Percentiles rank a stretch among this genome's conserved stretches.
Evolutionary conservation across 2,888 invertebrate genomes (phyloP).

Genomic region (Mellilla xanthometata): DNA sequence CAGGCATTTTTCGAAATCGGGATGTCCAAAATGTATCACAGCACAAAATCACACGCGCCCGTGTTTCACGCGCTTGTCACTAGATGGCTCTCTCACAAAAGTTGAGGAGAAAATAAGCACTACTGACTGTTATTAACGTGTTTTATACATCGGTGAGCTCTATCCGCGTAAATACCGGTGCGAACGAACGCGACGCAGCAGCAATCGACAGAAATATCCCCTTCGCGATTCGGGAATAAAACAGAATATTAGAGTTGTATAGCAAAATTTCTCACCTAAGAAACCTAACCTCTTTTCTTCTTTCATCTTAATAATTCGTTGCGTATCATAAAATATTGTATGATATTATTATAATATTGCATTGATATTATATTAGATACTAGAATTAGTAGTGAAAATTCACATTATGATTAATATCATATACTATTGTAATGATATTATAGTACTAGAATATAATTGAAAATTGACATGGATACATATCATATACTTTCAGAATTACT

Average conservation of each 20-base stretch:
- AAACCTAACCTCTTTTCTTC: too few relatives aligned
- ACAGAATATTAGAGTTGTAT: conserved; percentile 39
- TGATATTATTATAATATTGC: too few relatives aligned
- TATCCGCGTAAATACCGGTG: conserved; percentile 67
- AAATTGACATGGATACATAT: too few relatives aligned
- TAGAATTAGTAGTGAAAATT: too few relatives aligned
- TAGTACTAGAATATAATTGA: too few relatives aligned
- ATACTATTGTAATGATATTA: too few relatives aligned
- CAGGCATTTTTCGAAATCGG: conserved; percentile 83
- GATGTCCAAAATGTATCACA: conserved; percentile 53
- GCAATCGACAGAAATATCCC: conserved; percentile 74
- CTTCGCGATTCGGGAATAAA: conserved; percentile 54
- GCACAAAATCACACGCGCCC: conserved; percentile 54
- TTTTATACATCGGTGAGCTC: conserved; percentile 75
- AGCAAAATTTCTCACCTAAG: too few relatives aligned
- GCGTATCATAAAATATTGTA: too few relatives aligned
- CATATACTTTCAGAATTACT: too few relatives aligned
- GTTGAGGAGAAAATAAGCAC: conserved; percentile 77
- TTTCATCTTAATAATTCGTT: too few relatives aligned
- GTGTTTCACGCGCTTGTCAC: conserved; percentile 59
- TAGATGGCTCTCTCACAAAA: conserved; percentile 80
- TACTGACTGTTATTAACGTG: conserved; percentile 73
- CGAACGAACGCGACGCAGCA: conserved; percentile 74
- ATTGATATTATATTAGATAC: too few relatives aligned
- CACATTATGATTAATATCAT: too few relatives aligned